These are phyloP conservation scores for Eupeodes latifasciatus DNA, from an alignment of 2,888 invertebrate species.

Conservation along the genomic window DNA sequence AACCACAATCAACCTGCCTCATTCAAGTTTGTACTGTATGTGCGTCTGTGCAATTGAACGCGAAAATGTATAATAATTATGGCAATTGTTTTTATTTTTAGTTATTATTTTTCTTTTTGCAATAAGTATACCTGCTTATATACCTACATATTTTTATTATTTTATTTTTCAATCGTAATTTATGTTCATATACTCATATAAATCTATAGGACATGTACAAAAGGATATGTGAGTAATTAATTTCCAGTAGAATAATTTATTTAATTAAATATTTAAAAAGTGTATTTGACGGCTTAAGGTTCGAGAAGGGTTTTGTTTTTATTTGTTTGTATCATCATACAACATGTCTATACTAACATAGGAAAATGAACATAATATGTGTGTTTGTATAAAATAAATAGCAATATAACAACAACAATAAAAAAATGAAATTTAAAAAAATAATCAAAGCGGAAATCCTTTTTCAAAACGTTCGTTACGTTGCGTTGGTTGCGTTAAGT, in stretches of 20 bases:
- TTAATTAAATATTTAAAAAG: slow-evolving; percentile 72
- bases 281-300: slow-evolving; percentile 65
- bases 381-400: not conserved
- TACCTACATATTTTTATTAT: not conserved
- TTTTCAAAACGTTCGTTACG: slow-evolving; percentile 25
- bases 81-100: slow-evolving; percentile 53
- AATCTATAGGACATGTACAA: not conserved
- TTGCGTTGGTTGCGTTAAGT: not conserved
- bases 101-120: not conserved
- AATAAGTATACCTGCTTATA: not conserved
- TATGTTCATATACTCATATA: slow-evolving; percentile 27
- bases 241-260: slow-evolving; percentile 73
- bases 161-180: slow-evolving; percentile 37
- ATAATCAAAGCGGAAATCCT: slow-evolving; percentile 50
- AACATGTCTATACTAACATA: not conserved
- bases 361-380: not conserved
- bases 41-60: slow-evolving; percentile 53
- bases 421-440: slow-evolving; percentile 13
- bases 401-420: not conserved
- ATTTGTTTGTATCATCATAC: slow-evolving; percentile 5
- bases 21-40: slow-evolving; percentile 14
- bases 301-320: slow-evolving; percentile 34
- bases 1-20: slow-evolving; percentile 52
- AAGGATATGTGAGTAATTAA: slow-evolving; percentile 70
- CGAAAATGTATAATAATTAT: slow-evolving; percentile 58